Conservation (phyloP, 1,140 invertebrate genomes). For the Mizuhopecten yessoensis region DNA sequence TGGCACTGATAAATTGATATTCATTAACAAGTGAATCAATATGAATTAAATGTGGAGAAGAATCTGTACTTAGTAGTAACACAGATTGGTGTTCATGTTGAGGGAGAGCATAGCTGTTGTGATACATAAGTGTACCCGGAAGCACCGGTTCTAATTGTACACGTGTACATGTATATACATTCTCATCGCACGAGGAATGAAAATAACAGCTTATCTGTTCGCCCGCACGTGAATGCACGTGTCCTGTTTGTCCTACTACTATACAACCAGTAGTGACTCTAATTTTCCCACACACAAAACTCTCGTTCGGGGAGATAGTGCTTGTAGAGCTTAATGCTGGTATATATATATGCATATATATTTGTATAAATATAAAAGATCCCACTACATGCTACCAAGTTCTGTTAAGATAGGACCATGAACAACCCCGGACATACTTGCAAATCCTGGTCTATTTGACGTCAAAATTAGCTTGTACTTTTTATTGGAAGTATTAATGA, state of each 20-base stretch:
- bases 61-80: no score
- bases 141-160: background rate
- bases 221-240: background rate
- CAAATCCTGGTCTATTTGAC: background rate
- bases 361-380: no score
- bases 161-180: background rate
- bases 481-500: background rate
- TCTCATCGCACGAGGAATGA: background rate
- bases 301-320: no score
- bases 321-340: background rate
- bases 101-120: background rate
- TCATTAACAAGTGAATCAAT: no score
- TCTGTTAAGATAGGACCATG: background rate
- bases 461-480: no score
- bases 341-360: background rate
- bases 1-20: no score
- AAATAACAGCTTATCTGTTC: conserved; percentile 18
- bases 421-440: background rate
- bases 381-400: no score
- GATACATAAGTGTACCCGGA: background rate
- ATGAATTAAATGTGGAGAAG: no score
- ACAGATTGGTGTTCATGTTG: no score
- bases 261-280: background rate
- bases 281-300: background rate
- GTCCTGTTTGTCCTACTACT: background rate